phyloP scores from a whole-genome alignment of 2,797 vertebrate genomes.

The Rhyacichthys aspro region DNA sequence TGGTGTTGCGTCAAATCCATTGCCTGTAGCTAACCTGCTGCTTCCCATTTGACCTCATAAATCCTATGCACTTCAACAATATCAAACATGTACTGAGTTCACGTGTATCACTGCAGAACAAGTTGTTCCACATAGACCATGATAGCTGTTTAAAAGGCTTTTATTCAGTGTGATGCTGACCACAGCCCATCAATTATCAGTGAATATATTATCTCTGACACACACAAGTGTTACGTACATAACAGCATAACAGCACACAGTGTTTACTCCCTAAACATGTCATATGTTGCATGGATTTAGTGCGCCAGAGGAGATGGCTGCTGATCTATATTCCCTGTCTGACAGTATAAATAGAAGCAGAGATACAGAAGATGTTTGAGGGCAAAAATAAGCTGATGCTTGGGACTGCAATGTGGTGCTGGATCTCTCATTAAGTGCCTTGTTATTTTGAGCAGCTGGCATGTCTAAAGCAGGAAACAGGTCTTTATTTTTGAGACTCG shows the following conservation, averaged over 20 bases:
- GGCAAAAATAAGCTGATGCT: conserved; percentile 78
- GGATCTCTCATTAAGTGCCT: conserved; percentile 89
- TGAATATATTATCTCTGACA: conserved; percentile 18
- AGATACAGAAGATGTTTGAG: conserved; percentile 79
- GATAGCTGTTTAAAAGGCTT: conserved; percentile 3
- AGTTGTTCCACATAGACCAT: conserved; percentile 4
- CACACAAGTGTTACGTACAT: conserved; percentile 7
- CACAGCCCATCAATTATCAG: background rate
- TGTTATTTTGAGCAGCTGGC: conserved; percentile 95
- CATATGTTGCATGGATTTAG: conserved; percentile 44
- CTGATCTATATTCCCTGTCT: conserved; percentile 71
- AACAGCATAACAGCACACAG: conserved; percentile 11
- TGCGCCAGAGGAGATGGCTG: conserved; percentile 47
- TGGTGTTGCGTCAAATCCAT: conserved; percentile 4
- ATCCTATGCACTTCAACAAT: conserved; percentile 8
- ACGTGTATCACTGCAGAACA: background rate
- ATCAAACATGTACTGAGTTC: background rate
- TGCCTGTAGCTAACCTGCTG: conserved; percentile 6
- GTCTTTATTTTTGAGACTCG: conserved; percentile 93
- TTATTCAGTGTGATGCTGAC: conserved; percentile 7
- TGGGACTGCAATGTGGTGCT: conserved; percentile 79
- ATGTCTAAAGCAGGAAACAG: conserved; percentile 96
- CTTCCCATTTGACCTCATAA: conserved; percentile 4
- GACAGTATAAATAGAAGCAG: conserved; percentile 76
- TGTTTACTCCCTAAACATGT: conserved; percentile 42